phyloP scores from a whole-genome alignment of 2,113 vertebrate genomes.

The Synodontis membranacea region DNA sequence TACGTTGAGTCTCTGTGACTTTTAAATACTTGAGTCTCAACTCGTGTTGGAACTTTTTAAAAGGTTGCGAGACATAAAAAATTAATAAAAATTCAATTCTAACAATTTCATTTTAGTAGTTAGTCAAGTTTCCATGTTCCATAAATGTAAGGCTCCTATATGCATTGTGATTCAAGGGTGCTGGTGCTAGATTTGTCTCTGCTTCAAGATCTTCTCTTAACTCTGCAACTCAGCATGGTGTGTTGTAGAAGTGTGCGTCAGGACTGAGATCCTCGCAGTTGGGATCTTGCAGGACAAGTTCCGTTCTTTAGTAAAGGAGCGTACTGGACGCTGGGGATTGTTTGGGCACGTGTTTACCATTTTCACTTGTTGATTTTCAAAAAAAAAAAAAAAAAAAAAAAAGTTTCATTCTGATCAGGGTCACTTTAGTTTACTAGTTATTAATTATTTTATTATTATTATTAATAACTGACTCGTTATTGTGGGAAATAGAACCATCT shows the following conservation, averaged over 20 bases:
- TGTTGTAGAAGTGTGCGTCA: not conserved
- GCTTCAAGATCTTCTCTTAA: not conserved
- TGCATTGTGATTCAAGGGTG: not conserved
- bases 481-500: not conserved
- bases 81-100: too few relatives aligned
- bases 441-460: too few relatives aligned
- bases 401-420: not conserved
- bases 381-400: too few relatives aligned
- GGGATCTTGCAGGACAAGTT: not conserved
- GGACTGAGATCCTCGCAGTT: not conserved
- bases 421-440: not conserved
- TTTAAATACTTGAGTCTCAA: conserved; percentile 7
- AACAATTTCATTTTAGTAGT: not conserved
- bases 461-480: not conserved
- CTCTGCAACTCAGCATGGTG: not conserved
- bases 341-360: too few relatives aligned
- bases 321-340: too few relatives aligned
- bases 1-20: not conserved
- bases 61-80: not conserved
- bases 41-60: not conserved
- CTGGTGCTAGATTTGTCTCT: not conserved
- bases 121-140: not conserved
- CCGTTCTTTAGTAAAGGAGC: not conserved
- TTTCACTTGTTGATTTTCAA: not conserved
- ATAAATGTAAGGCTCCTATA: not conserved